Conservation (phyloP, 2,797 vertebrate genomes). For the Nannoperca obscura region DNA sequence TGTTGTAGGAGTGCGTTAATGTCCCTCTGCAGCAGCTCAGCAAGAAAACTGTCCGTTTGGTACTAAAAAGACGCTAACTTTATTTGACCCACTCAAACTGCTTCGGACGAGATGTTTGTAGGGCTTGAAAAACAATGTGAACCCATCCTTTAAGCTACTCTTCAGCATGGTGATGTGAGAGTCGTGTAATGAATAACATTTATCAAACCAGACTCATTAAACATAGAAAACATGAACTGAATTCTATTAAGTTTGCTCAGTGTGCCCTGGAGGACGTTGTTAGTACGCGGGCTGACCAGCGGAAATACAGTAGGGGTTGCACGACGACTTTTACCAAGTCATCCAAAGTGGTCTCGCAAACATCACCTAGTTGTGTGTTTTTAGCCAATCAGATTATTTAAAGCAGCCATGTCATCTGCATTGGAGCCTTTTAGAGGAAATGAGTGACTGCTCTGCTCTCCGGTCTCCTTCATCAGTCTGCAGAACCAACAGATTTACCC, state of each 20-base stretch:
- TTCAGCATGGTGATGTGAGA: conserved; percentile 21
- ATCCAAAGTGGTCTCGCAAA: conserved; percentile 12
- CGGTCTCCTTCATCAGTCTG: background rate
- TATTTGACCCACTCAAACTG: background rate
- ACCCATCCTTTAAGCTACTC: conserved; percentile 34
- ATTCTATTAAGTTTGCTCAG: conserved; percentile 66
- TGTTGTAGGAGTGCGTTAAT: no score
- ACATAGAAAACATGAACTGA: background rate
- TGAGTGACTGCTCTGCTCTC: background rate
- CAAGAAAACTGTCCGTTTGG: background rate
- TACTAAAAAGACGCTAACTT: background rate
- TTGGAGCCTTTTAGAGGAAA: background rate
- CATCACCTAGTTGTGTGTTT: conserved; percentile 39
- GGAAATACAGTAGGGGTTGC: conserved; percentile 64
- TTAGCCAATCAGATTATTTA: background rate
- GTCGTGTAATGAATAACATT: conserved; percentile 7
- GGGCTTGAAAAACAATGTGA: conserved; percentile 18
- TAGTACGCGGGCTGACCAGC: conserved; percentile 65
- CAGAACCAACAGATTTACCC: background rate
- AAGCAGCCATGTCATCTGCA: background rate
- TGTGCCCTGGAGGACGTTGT: conserved; percentile 60
- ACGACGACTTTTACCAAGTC: conserved; percentile 31
- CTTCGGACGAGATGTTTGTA: background rate
- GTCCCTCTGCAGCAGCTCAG: background rate
- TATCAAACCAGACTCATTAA: background rate